These are phyloP conservation scores for Leptinotarsa tumamoca DNA, from an alignment of 2,888 invertebrate species.

Conservation along the genomic window DNA sequence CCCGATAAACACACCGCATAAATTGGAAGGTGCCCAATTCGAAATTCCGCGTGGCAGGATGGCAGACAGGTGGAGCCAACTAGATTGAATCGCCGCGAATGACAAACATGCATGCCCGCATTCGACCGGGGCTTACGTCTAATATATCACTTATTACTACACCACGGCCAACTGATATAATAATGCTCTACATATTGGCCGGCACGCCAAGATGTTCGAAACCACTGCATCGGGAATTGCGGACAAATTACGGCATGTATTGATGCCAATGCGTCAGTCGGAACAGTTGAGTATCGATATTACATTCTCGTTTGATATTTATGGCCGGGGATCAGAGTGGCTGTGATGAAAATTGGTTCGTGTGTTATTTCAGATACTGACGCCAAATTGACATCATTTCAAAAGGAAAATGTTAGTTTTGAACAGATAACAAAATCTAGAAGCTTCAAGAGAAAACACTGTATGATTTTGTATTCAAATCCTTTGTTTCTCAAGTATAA, in stretches of 20 bases:
- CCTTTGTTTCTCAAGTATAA: no score
- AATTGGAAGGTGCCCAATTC: constrained; percentile 20
- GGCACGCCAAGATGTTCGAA: constrained; percentile 45
- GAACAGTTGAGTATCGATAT: constrained; percentile 8
- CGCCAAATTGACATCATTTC: no score
- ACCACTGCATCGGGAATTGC: constrained; percentile 34
- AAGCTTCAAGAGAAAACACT: no score
- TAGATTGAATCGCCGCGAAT: constrained; percentile 40
- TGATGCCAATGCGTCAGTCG: constrained; percentile 27
- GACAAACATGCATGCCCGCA: constrained; percentile 44
- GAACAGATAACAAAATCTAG: no score
- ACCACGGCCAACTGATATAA: constrained; percentile 40
- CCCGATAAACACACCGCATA: background rate
- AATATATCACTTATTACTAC: constrained; percentile 46
- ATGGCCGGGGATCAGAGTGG: background rate
- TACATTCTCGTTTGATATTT: background rate
- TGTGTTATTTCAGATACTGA: no score
- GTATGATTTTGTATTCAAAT: no score
- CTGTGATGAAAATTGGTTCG: background rate
- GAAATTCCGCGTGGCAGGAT: background rate
- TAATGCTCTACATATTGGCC: constrained; percentile 50
- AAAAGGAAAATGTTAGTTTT: no score
- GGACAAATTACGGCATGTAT: constrained; percentile 36
- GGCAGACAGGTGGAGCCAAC: constrained; percentile 48
- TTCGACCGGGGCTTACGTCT: constrained; percentile 45